These are phyloP conservation scores for Fulica atra DNA, from an alignment of 2,113 vertebrate genomes.

Conservation along the genomic window DNA sequence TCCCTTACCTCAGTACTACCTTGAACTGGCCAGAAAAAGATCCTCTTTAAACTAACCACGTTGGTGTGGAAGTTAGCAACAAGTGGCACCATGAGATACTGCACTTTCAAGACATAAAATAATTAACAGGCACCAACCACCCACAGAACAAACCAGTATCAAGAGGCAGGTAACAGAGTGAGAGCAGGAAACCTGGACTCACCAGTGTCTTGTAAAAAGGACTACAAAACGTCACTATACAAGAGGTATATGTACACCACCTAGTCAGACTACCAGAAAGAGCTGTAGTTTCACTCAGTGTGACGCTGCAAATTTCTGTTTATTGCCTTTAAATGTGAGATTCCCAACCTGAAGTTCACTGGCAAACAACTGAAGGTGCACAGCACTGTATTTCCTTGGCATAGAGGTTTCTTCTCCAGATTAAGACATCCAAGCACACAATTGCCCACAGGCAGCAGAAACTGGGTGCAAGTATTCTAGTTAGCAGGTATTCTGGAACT, in stretches of 20 bases:
- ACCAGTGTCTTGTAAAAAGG: background rate
- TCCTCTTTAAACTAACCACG: background rate
- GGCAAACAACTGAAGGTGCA: background rate
- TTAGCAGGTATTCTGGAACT: background rate
- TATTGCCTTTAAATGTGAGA: background rate
- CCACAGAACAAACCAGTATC: background rate
- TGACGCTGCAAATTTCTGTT: background rate
- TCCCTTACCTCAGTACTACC: background rate
- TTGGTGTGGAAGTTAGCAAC: background rate
- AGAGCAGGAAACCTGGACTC: background rate
- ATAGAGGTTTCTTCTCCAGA: background rate
- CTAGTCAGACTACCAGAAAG: background rate
- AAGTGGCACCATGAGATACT: background rate
- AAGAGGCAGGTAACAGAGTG: background rate
- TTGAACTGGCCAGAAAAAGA: background rate
- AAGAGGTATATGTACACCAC: fast-evolving
- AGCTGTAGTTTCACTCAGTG: background rate
- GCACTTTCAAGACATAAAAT: background rate
- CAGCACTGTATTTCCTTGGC: background rate
- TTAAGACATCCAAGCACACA: background rate
- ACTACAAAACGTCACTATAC: background rate
- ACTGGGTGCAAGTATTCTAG: background rate
- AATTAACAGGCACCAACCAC: background rate
- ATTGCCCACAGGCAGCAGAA: background rate
- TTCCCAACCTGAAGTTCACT: background rate